Base-by-base conservation (phyloP, 2,113 vertebrate species). In the Esox niger region DNA sequence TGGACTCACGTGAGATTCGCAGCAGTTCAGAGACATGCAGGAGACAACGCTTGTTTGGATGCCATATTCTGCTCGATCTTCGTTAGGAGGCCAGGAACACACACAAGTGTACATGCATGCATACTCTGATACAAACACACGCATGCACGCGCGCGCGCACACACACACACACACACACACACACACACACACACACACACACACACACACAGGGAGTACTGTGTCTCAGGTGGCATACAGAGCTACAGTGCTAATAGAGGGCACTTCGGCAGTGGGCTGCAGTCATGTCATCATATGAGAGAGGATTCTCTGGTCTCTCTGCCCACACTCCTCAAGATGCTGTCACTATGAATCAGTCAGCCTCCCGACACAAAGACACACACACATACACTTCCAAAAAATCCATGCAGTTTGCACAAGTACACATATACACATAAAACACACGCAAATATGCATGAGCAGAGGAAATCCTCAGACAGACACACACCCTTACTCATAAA, bases 91-190 rank as follows among this genome's bases (percentile, higher is more conserved):
- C 17, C 17, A 43, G 11, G 11, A 10, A 43, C 38, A 17, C 38
- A 43, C 38, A 43, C 13, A 0, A 15, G 15, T 13, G 8, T 13
- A 43, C 13, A n/a, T 43, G 13, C 1, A 43, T 43, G 17, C 32
- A 33, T 15, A 43, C 13, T 13, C 35, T 13, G 4, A 58, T 7
- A 10, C 9, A 29, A n/a, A 20, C 15, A 63, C 27, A 46, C 4
- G 27, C 27, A 30, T 27, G 52, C 35, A 7, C 13, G 15, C 7
- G 29, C 6, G 20, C 10, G 46, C 25, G 11, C 31, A 43, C 21
- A 13, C 31, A 76, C 6, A 71, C 38, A 70, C 63, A 43, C 4
- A 38, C 61, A 67, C 60, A 61, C 55, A 43, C 33, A 17, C 17
- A 17, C 56, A 47, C 32, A 49, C 68, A 43, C 38, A 10, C 58